Evolutionary conservation across 2,797 vertebrate species (phyloP), one percentile per base, ranked within the genome.

Genomic region (Sebastes matsubarae): DNA sequence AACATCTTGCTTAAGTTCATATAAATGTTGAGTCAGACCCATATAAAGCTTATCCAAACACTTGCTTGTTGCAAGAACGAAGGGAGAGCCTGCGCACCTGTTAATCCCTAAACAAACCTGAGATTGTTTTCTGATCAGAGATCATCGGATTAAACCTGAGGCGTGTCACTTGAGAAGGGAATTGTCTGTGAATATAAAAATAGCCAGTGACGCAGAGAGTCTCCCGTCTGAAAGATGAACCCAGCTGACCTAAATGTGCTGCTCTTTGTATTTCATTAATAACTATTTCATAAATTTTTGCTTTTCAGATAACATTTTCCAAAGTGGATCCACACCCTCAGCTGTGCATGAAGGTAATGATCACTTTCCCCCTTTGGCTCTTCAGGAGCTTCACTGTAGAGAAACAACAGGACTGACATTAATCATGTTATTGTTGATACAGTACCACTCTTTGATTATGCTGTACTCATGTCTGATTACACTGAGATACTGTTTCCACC

Each of bases 261-360:
- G 1, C 11, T 70, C n/a, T 69, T 14, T 76, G 6, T 25, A 2
- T 57, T 61, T 55, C 4, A 38, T 16, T 5, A n/a, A 4, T 16
- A 63, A 72, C 4, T 5, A 2, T 68, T 22, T n/a, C 1, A 13
- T 68, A 4, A 54, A 25, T 59, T 2, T 64, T 79, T 89, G 16
- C 9, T 67, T 93, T 90, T 54, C 83, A 96, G 96, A 80, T 96
- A 1, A 87, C 59, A 14, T 96, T 94, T 72, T 72, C 87, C 1
- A 67, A 76, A 64, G 94, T 96, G 82, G 96, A 96, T 81, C 92
- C 95, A 69, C 94, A 95, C 64, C 94, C 95, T 77, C 76, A 86
- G 7, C 91, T 96, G 30, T 96, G 96, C 72, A 81, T 96, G 80
- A 96, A 95, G 95, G 96, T 96, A 93, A 91, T 20, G 7, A 72